Evolutionary conservation across 2,888 invertebrate genomes (phyloP).

Genomic region (Opisthograptis luteolata): DNA sequence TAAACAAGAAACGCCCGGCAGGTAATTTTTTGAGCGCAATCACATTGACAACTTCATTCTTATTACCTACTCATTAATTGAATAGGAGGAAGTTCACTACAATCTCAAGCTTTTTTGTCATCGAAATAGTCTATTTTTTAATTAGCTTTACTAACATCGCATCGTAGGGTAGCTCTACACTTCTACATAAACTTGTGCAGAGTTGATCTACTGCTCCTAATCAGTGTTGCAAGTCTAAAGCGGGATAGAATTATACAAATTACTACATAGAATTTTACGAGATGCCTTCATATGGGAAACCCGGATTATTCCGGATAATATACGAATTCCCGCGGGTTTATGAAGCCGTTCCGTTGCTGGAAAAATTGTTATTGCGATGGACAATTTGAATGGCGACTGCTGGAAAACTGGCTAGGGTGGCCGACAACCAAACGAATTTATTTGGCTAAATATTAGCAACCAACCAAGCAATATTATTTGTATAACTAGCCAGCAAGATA

Average conservation of each 20-base stretch:
- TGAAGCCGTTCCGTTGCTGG: slow-evolving; percentile 21
- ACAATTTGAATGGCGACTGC: slow-evolving; percentile 13
- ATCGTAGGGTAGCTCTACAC: no score
- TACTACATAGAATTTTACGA: slow-evolving; percentile 42
- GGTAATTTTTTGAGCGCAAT: no score
- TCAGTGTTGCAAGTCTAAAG: not conserved
- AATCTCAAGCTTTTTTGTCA: no score
- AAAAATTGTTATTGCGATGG: slow-evolving; percentile 22
- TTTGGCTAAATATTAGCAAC: not conserved
- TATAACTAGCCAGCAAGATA: no score
- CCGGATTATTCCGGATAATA: slow-evolving; percentile 37
- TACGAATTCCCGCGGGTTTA: slow-evolving; percentile 26
- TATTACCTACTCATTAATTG: no score
- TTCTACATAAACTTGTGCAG: not conserved
- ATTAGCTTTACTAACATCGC: no score
- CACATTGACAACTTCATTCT: no score
- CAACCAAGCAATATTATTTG: no score
- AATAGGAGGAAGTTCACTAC: no score
- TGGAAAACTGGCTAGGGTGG: no score
- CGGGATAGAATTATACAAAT: slow-evolving; percentile 41
- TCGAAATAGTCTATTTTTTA: no score
- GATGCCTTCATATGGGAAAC: slow-evolving; percentile 53
- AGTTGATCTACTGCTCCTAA: slow-evolving; percentile 3
- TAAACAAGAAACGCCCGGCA: no score
- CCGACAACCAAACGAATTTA: slow-evolving; percentile 5